Percentiles rank a stretch among this genome's conserved stretches.
Conservation (phyloP, 1,140 invertebrate species). For the Drosophila quadrilineata region DNA sequence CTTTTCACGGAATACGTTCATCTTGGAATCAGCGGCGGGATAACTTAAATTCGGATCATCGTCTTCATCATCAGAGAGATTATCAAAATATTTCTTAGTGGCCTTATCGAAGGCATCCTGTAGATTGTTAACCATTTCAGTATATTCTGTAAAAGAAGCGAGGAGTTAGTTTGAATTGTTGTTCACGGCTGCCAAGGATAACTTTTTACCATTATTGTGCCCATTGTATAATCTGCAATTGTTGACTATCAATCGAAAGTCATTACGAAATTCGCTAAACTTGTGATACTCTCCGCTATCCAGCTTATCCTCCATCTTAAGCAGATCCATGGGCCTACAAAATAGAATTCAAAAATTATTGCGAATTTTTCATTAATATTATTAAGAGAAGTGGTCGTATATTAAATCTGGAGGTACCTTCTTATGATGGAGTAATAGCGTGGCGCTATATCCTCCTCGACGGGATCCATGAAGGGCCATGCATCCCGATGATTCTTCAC, state of each 20-base stretch:
- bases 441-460: slow-evolving; percentile 94
- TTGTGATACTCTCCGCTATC: slow-evolving; percentile 90
- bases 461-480: slow-evolving; percentile 95
- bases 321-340: slow-evolving; percentile 91
- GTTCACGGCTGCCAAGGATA: neutral
- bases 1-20: slow-evolving; percentile 80
- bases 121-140: slow-evolving; percentile 92
- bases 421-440: slow-evolving; percentile 90
- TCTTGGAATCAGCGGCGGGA: slow-evolving; percentile 82
- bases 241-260: slow-evolving; percentile 94
- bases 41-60: slow-evolving; percentile 87
- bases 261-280: slow-evolving; percentile 90
- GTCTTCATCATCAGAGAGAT: slow-evolving; percentile 88
- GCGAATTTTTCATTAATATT: no score
- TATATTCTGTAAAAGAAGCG: slow-evolving; percentile 87
- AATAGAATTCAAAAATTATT: neutral
- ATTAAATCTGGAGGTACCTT: slow-evolving; percentile 62
- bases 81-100: slow-evolving; percentile 90
- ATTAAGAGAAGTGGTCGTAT: neutral
- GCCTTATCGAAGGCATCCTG: slow-evolving; percentile 90
- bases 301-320: slow-evolving; percentile 93
- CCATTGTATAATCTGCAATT: slow-evolving; percentile 96
- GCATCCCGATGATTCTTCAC: slow-evolving; percentile 93
- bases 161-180: neutral
- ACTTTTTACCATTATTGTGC: slow-evolving; percentile 89